These are phyloP conservation scores for Agapornis roseicollis DNA, from an alignment of 2,113 vertebrate species.

Conservation along the genomic window DNA sequence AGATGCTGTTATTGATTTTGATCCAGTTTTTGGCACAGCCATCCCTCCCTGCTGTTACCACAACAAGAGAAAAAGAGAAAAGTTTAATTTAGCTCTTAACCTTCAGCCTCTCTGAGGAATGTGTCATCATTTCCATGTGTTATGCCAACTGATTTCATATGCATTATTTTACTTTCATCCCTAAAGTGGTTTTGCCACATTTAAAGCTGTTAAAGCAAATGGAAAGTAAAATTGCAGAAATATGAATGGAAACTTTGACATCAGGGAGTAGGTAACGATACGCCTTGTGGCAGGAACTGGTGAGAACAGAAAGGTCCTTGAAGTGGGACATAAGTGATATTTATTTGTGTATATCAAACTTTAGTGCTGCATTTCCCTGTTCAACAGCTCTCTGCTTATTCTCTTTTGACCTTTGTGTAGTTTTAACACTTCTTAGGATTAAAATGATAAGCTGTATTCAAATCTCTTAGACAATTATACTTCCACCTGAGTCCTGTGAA, in stretches of 20 bases:
- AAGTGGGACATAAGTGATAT: neutral
- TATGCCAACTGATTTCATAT: constrained; percentile 26
- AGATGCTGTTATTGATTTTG: neutral
- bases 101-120: neutral
- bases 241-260: neutral
- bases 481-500: neutral
- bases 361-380: neutral
- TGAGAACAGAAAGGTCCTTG: neutral
- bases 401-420: neutral
- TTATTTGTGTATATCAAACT: neutral
- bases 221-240: neutral
- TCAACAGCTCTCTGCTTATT: neutral
- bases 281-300: neutral
- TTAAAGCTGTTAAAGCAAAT: neutral
- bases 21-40: neutral
- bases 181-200: neutral
- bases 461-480: neutral
- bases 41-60: neutral
- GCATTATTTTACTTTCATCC: neutral
- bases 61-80: neutral
- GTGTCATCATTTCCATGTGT: neutral
- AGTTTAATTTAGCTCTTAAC: constrained; percentile 23
- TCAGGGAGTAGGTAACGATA: neutral
- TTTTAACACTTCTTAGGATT: neutral
- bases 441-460: neutral